phyloP scores from a whole-genome alignment of 2,113 vertebrate genomes.

The Hepsetus odoe region DNA sequence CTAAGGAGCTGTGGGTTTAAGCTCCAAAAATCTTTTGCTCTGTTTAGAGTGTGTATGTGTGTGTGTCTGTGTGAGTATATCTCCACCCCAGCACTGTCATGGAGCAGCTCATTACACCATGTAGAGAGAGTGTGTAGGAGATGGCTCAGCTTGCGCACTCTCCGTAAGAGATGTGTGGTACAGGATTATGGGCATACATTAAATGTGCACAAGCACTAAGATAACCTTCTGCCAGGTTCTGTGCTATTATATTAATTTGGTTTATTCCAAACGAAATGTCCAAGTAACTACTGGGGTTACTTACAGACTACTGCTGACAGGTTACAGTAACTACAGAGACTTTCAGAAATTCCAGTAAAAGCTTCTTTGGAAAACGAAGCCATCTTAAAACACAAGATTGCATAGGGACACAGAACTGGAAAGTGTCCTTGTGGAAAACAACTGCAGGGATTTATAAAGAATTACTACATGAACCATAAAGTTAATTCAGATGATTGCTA shows the following conservation, averaged over 20 bases:
- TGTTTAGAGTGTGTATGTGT: not conserved
- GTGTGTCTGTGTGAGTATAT: conserved; percentile 2
- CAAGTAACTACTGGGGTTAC: no score
- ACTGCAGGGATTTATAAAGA: not conserved
- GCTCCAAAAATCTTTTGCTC: not conserved
- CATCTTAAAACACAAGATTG: not conserved
- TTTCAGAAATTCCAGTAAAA: not conserved
- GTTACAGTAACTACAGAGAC: conserved; percentile 21
- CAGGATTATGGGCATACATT: conserved; percentile 15
- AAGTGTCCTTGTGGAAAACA: not conserved
- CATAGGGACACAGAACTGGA: no score
- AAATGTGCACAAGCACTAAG: conserved; percentile 14
- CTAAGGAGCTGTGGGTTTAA: not conserved
- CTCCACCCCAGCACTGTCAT: conserved; percentile 1
- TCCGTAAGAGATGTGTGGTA: conserved; percentile 17
- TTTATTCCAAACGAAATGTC: no score
- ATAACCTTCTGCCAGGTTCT: conserved; percentile 10
- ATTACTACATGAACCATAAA: not conserved
- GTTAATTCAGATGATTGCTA: not conserved
- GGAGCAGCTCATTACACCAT: not conserved
- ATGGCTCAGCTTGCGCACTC: not conserved
- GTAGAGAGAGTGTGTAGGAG: conserved; percentile 16
- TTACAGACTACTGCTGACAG: not conserved
- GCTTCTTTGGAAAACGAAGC: not conserved
- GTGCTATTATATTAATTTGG: no score